Percentiles rank a stretch among this genome's conserved stretches.
These are phyloP conservation scores for Amblyornis subalaris DNA, from an alignment of 2,113 vertebrate species.

Conservation along the genomic window DNA sequence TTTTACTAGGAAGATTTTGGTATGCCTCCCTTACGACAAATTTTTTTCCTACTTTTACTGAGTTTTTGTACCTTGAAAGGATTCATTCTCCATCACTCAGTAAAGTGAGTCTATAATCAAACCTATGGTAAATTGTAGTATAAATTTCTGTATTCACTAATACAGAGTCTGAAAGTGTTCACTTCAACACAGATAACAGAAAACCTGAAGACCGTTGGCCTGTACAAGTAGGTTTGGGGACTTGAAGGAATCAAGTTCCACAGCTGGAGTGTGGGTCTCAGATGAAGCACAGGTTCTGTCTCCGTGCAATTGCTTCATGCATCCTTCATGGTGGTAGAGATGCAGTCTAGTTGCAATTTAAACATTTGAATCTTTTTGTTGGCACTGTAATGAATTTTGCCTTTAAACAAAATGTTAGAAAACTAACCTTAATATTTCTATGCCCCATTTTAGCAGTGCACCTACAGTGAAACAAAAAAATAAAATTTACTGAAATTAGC, in stretches of 20 bases:
- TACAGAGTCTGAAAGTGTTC: neutral
- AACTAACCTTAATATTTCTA: neutral
- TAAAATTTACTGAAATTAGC: neutral
- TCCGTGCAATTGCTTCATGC: neutral
- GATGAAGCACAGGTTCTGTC: neutral
- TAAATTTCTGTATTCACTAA: neutral
- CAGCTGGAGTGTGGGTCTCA: fast-evolving
- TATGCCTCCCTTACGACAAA: neutral
- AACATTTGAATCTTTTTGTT: neutral
- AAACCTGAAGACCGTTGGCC: neutral
- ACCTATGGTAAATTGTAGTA: neutral
- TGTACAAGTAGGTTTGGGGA: neutral
- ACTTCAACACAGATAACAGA: neutral
- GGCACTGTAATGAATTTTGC: neutral
- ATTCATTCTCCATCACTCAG: neutral
- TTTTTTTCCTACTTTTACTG: neutral
- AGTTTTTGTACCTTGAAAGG: neutral
- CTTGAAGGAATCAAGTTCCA: neutral
- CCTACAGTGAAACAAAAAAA: neutral
- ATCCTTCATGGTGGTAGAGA: neutral
- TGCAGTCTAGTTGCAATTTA: neutral
- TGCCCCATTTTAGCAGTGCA: neutral
- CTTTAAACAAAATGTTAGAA: neutral
- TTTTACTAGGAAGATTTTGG: neutral
- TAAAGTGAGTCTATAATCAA: neutral